Percentiles rank a stretch among this genome's conserved stretches.
Conservation (phyloP, 1,140 invertebrate species). For the Caenorhabditis elegans region WBcel235 BX284606.5:9871501-9872000, state of each 20-base stretch:
- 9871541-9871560: too few relatives aligned
- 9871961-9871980: background rate
- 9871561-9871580: conserved; percentile 1
- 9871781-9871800: background rate
- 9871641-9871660: conserved; percentile 35
- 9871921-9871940: conserved; percentile 35
- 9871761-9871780: background rate
- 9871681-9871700: conserved; percentile 21
- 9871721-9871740: background rate
- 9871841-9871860: conserved; percentile 32
- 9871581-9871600: conserved; percentile 29
- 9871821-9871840: conserved; percentile 21
- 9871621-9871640: conserved; percentile 37
- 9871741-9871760: conserved; percentile 8
- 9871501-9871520: conserved; percentile 17
- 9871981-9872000: too few relatives aligned
- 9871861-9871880: conserved; percentile 16
- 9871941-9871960: background rate
- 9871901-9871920: conserved; percentile 11
- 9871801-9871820: background rate
- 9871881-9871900: conserved; percentile 36
- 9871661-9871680: conserved; percentile 33
- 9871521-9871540: background rate
- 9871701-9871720: conserved; percentile 26
- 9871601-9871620: conserved; percentile 34